Evolutionary conservation across 2,888 invertebrate species (phyloP).

Genomic region (Tenthredo distinguenda): DNA sequence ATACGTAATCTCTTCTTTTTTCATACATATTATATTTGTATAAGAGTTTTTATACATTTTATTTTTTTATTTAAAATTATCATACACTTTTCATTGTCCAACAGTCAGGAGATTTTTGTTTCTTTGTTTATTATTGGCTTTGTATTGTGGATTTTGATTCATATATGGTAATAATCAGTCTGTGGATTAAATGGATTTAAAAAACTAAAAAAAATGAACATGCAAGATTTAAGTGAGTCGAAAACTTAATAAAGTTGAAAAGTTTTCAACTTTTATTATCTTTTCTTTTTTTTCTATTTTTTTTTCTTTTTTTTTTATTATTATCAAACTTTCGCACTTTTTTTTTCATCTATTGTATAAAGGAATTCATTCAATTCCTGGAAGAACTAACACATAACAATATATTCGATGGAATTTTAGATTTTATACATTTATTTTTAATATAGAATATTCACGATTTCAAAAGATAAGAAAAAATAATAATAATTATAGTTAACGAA

Average conservation of each 20-base stretch:
- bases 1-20: neutral
- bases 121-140: neutral
- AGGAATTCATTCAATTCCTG: neutral
- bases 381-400: neutral
- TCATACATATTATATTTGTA: slow-evolving; percentile 31
- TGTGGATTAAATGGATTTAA: slow-evolving; percentile 35
- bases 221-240: neutral
- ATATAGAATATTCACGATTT: neutral
- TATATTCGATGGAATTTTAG: neutral
- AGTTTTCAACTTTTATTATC: neutral
- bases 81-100: slow-evolving; percentile 47
- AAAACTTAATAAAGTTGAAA: neutral
- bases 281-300: neutral
- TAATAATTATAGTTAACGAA: neutral
- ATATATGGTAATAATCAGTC: slow-evolving; percentile 41
- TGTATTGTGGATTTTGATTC: slow-evolving; percentile 16
- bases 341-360: neutral
- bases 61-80: slow-evolving; percentile 20
- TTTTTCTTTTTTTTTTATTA: neutral
- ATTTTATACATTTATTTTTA: neutral
- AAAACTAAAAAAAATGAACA: neutral
- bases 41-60: slow-evolving; percentile 29
- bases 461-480: neutral
- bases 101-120: slow-evolving; percentile 27
- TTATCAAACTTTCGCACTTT: neutral